Base-by-base conservation (phyloP, 2,888 invertebrate species). In the Polydrusus cervinus region DNA sequence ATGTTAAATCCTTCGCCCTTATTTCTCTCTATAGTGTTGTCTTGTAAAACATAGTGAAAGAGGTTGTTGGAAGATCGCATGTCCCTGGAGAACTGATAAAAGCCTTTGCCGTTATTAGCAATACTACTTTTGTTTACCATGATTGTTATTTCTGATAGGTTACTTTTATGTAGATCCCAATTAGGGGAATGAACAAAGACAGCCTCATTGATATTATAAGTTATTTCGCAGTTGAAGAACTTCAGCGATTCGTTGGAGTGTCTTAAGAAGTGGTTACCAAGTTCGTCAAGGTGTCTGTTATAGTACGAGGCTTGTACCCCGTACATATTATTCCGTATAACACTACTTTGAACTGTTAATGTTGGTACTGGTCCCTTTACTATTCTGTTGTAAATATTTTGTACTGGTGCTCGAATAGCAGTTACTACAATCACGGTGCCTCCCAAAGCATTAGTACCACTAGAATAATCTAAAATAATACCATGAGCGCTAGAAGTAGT, bases 41-140 rank as follows among this genome's bases (percentile, higher is more conserved):
- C 95, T 85, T 95, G 94, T 61, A 98, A 87, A 30, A 95, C 90
- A 91, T 99, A 99, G 85, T 98, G 97, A 89, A 97, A 99, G 0
- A 99, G 90, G 88, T 99, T 99, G 84, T 99, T 99, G 0, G 98
- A 97, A 78, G 97, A 95, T 80, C 97, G 92, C 81, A 99, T 91
- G 87, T 99, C 97, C 83, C 97, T 92, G 53, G 97, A 96, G 82
- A 95, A 94, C 81, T 98, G 98, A 70, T 92, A 91, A 77, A 98
- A 92, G 13, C 98, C 97, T 85, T 91, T 92, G 0, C 94, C 94
- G 85, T 99, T 99, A 82, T 96, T 94, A 0, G 92, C 92, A 47
- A 99, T 94, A 74, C 94, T 88, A 65, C 94, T 94, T 79, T 92
- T 92, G 81, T 97, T 97, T 1, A 99, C 90, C 88, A 95, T 95